Percentiles rank a stretch among this genome's conserved stretches.
Conservation (phyloP, 2,113 vertebrate species). For the Limnothrissa miodon region DNA sequence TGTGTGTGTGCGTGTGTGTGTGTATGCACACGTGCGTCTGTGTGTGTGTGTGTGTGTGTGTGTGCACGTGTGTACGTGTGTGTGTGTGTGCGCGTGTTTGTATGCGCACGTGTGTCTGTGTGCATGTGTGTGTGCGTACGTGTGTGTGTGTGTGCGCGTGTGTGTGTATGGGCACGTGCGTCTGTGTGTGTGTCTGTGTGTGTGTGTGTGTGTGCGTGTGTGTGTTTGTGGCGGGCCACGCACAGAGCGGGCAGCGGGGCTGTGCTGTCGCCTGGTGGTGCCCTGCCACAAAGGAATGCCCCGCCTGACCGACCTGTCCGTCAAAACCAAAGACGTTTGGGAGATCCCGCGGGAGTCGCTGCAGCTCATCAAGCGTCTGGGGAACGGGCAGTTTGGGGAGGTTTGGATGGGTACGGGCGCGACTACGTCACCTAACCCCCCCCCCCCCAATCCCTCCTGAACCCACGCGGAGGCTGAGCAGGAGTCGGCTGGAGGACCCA, state of each 20-base stretch:
- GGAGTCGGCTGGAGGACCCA: conserved; percentile 27
- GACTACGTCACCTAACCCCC: conserved; percentile 51
- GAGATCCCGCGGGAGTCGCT: conserved; percentile 96
- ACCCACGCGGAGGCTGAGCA: conserved; percentile 60
- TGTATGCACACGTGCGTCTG: no score
- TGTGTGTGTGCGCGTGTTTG: no score
- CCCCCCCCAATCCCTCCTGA: neutral
- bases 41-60: no score
- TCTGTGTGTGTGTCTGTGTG: conserved; percentile 13
- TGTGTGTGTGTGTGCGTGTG: conserved; percentile 25
- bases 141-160: conserved; percentile 18
- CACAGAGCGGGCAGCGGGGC: conserved; percentile 95
- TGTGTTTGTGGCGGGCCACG: conserved; percentile 49
- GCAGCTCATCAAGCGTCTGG: conserved; percentile 96
- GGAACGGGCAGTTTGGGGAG: conserved; percentile 99
- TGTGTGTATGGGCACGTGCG: conserved; percentile 15
- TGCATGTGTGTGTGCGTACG: conserved; percentile 27
- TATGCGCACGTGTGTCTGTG: no score
- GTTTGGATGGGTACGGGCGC: conserved; percentile 97
- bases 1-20: no score
- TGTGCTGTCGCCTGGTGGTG: conserved; percentile 96
- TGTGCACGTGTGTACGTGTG: no score
- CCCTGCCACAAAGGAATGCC: conserved; percentile 98
- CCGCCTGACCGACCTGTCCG: conserved; percentile 94
- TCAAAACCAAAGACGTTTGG: conserved; percentile 99